Conservation (phyloP, 2,888 invertebrate genomes). For the Axea sp. region DNA sequence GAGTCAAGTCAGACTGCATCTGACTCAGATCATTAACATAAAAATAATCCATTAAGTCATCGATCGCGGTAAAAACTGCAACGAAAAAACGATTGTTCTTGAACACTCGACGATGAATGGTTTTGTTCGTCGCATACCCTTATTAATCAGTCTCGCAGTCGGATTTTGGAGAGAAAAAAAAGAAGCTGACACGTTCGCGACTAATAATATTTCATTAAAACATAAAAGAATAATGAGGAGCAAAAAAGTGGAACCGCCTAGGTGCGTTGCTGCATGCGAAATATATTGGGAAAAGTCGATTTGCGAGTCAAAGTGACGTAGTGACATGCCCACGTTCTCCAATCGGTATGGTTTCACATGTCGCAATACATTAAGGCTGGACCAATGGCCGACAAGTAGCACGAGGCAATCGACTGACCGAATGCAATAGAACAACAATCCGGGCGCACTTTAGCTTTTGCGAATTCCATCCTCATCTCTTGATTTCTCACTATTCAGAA, state of each 20-base stretch:
- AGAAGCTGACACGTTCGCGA: background rate
- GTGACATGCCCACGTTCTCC: constrained; percentile 57
- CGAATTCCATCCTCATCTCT: constrained; percentile 72
- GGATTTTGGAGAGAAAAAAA: background rate
- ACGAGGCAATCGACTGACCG: constrained; percentile 77
- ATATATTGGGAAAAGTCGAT: constrained; percentile 62
- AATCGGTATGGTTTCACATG: constrained; percentile 58
- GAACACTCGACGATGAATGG: background rate
- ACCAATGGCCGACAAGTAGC: constrained; percentile 78
- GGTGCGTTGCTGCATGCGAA: constrained; percentile 33
- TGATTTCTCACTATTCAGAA: constrained; percentile 65
- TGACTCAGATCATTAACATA: constrained; percentile 27
- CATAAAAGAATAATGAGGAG: constrained; percentile 4
- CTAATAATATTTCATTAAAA: no score
- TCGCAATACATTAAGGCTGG: constrained; percentile 65
- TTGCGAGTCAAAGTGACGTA: constrained; percentile 55
- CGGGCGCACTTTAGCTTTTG: constrained; percentile 66
- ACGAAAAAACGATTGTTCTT: constrained; percentile 21
- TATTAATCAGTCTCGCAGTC: constrained; percentile 16
- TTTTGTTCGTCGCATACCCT: constrained; percentile 10
- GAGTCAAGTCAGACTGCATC: constrained; percentile 11
- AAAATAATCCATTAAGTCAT: constrained; percentile 21
- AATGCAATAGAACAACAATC: constrained; percentile 74
- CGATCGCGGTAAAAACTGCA: constrained; percentile 3
- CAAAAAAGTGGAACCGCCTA: constrained; percentile 29